Base-by-base conservation (phyloP, 2,888 invertebrate genomes). In the Thymelicus lineola region DNA sequence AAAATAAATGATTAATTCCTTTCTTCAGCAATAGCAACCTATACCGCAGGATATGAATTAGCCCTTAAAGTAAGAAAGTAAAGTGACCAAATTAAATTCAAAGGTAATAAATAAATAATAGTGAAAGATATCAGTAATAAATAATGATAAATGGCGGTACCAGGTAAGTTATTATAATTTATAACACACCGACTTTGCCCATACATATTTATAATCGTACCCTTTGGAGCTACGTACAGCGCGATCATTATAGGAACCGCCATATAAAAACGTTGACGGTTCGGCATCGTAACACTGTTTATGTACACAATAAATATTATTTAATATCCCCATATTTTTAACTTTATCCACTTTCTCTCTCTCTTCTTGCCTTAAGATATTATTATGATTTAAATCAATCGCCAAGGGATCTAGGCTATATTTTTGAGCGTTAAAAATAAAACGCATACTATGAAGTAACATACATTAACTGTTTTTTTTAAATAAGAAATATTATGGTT, bases 111-210 rank as follows among this genome's bases (percentile, higher is more conserved):
- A 7, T 12, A 10, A 17, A 50, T 17, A 7, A 50, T 50, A 50
- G 48, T 50, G 9, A 12, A 50, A 10, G 59, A 38, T 42, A 42
- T 17, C 10, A 28, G 15, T 59, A 42, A 14, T 17, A 10, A 28
- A 38, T 59, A 42, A 14, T 42, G 59, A 59, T 59, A 15, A 42
- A 59, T 36, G 42, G 17, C 42, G 38, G 17, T 42, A 59, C 15
- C 2, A 15, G 42, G 36, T 59, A 59, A 59, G 38, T 59, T 59
- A 59, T 59, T 59, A 42, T 59, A 59, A 59, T 59, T 17, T 59
- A 59, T 42, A 9, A 17, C 28, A 28, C 28, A 28, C 42, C 48
- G 48, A 50, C 48, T 15, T 10, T 17, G 6, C 15, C 9, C 17
- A 50, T 50, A 50, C 48, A 50, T 50, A 50, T 48, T 48, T 48